phyloP scores from a whole-genome alignment of 2,113 vertebrate genomes.

The Eulemur rufifrons region DNA sequence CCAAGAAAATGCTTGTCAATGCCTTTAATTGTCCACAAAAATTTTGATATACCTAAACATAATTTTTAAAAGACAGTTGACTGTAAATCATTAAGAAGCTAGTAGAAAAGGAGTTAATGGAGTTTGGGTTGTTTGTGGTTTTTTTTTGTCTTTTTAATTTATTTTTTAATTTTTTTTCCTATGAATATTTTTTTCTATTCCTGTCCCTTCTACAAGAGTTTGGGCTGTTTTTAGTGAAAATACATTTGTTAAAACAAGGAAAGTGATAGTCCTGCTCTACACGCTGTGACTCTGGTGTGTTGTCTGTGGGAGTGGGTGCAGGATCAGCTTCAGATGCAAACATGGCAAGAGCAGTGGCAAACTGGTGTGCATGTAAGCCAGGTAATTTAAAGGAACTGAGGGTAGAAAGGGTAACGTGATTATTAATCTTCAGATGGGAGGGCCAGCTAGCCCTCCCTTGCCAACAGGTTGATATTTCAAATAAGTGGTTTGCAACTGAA shows the following conservation, averaged over 20 bases:
- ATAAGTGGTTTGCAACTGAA: not conserved
- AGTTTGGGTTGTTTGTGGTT: not conserved
- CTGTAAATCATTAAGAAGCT: not conserved
- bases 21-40: not conserved
- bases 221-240: not conserved
- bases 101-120: not conserved
- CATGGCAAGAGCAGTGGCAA: not conserved
- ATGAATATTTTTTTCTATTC: too few species aligned
- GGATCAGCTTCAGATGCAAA: not conserved
- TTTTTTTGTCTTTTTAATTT: too few species aligned
- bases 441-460: not conserved
- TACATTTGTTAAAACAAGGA: not conserved
- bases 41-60: not conserved
- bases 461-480: not conserved
- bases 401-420: not conserved
- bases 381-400: not conserved
- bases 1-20: constrained; percentile 6
- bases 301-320: not conserved
- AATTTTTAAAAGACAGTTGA: not conserved
- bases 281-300: not conserved
- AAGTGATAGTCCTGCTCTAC: not conserved
- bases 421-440: not conserved
- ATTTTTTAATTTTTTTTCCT: too few species aligned
- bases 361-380: not conserved
- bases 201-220: not conserved